Base-by-base conservation (phyloP, 1,140 invertebrate genomes). In the Drosophila sproati region DNA sequence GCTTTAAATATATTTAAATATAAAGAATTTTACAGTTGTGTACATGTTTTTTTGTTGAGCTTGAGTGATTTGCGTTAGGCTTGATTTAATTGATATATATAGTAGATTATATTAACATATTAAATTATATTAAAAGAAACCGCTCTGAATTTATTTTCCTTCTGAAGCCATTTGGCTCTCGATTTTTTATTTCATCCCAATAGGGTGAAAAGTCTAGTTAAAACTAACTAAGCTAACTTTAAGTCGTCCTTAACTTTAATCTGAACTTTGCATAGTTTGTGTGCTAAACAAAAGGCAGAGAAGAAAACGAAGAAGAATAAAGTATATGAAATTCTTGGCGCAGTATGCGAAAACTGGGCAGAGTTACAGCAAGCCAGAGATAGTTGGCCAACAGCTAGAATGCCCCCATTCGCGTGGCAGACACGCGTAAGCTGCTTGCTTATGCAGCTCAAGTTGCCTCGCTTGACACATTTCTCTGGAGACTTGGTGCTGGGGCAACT, bases 401-500 rank as follows among this genome's bases (percentile, higher is more conserved):
- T 20, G 2, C 32, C 47, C 35, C 32, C 29, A 57, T 20, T 34
- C 55, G 60, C 47, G 59, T 32, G 59, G 54, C 56, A 56, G 56
- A 59, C 66, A 74, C 66, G 66, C 68, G 60, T 47, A 60, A 56
- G 20, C 82, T 87, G 80, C 66, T 87, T 87, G 83, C 61, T 88
- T 88, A 87, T 87, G 82, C 82, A 82, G 66, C 82, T 79, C 83
- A 87, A 88, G 83, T 82, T 81, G 73, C 77, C 82, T 79, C 85
- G 83, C 77, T 83, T 88, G 83, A 88, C 83, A 88, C 85, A 88
- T 89, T 88, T 88, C 85, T 88, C 83, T 61, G 62, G 80, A 74
- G 83, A 78, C 85, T 64, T 35, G 50, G 66, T 63, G 73, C 43
- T 55, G 67, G 45, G 51, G 73, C 73, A 80, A 88, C 85, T 88